Base-by-base conservation (phyloP, 2,888 invertebrate genomes). In the Eudemis profundana region DNA sequence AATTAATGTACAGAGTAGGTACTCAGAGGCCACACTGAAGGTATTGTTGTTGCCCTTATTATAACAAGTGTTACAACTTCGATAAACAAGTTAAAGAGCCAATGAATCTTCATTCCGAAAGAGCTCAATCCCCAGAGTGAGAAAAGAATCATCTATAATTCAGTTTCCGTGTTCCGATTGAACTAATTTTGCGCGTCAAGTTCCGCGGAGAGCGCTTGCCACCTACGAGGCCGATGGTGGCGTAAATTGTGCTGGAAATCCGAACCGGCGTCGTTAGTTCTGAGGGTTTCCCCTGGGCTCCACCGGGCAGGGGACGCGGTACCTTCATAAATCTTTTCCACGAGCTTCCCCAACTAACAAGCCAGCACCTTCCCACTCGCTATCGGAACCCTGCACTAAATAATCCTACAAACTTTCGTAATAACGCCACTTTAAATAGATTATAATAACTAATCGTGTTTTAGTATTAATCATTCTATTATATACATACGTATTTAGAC, bases 281-380 rank as follows among this genome's bases (percentile, higher is more conserved):
- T 82, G 83, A 80, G 81, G 84, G 79, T 78, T 78, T 87, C 90
- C 90, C 86, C 75, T 78, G 90, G 88, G 89, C 82, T 82, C 82
- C 81, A 82, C 77, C 81, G 84, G 81, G 81, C 73, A 77, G 82
- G 80, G 86, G 86, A 85, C 84, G 83, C 73, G 79, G 79, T 73
- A 90, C 90, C 89, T 85, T 83, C 85, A 90, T 90, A 90, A 91
- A 91, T 91, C 92, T 90, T 86, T 86, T 88, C 84, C 84, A 81
- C 84, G 81, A 84, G 83, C 84, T 83, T 78, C 83, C 85, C 86
- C 87, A 84, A 87, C 87, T 90, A 91, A 90, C 90, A 88, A 89
- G 86, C 56, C 38, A 56, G 33, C 36, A 49, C 57, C 54, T 60
- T 65, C 56, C 69, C 66, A 54, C 61, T 61, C 68, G 64, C 21